Evolutionary conservation across 2,113 vertebrate genomes (phyloP), one percentile per base, ranked within the genome.

Genomic region (Salvelinus sp.): DNA sequence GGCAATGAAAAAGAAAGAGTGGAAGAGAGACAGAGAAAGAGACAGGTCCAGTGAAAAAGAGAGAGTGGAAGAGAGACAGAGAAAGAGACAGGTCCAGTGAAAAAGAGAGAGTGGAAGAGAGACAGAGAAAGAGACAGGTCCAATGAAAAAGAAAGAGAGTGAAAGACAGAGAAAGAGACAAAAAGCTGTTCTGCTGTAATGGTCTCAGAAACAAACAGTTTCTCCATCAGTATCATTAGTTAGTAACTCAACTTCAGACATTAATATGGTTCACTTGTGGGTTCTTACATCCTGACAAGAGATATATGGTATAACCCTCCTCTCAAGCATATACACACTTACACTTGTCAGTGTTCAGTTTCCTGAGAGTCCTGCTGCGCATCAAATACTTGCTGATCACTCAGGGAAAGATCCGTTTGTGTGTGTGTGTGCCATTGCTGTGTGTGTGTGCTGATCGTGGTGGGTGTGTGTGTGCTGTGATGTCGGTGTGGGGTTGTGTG

Each of bases 291-390:
- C 38, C 66, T 68, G 66, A n/a, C 66, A 5, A 28, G 18, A 30
- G 28, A n/a, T 68, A 3, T 27, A 66, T 1, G 25, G 23, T 27
- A 12, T 12, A 25, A 27, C 30, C 18, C 30, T 44, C 66, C 66
- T 68, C 66, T 9, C 30, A 6, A 9, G 14, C 18, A 16, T 38
- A 38, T 50, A 50, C 87, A 88, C 81, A 82, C 80, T 87, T 76
- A 27, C 60, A 73, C 30, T 47, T 33, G 38, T 38, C 38, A 38
- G 38, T 38, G 38, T 38, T 9, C 38, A 67, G 65, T 20, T 25
- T 33, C 16, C 65, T 18, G 28, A 14, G 16, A 38, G n/a, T 20
- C 30, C 27, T 50, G 28, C 65, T 33, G 65, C 28, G 38, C 65
- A 67, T 38, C 28, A 38, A 33, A 66, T 18, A 20, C 27, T 50